Evolutionary conservation across 2,797 vertebrate species (phyloP).

Genomic region (Pantherophis alleghaniensis): DNA sequence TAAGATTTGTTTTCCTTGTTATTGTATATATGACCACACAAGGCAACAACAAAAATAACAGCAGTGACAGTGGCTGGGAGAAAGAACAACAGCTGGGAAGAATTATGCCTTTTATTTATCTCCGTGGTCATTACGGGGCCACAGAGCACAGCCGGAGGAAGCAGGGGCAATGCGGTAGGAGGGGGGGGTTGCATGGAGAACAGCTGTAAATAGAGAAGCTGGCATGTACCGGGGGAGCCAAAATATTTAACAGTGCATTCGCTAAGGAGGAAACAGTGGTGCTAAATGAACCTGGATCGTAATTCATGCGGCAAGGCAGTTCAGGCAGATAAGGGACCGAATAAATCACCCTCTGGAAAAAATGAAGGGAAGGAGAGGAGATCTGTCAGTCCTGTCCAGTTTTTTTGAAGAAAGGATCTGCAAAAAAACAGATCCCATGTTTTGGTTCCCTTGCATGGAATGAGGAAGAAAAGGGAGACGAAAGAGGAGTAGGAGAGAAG

Average conservation of each 20-base stretch:
- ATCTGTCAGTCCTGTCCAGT: slow-evolving; percentile 23
- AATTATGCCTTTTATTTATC: slow-evolving; percentile 78
- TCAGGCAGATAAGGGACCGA: slow-evolving; percentile 58
- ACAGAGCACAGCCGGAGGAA: slow-evolving; percentile 40
- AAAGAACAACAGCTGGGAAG: slow-evolving; percentile 67
- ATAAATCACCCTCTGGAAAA: slow-evolving; percentile 54
- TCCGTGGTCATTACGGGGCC: slow-evolving; percentile 67
- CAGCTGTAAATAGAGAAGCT: slow-evolving; percentile 70
- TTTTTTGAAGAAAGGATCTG: background rate
- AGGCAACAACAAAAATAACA: slow-evolving; percentile 55
- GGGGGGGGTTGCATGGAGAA: slow-evolving; percentile 41
- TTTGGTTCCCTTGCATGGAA: background rate
- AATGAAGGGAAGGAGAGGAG: slow-evolving; percentile 13
- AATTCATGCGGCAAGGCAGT: slow-evolving; percentile 64
- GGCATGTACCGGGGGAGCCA: slow-evolving; percentile 57
- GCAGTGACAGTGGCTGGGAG: background rate
- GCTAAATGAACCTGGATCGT: slow-evolving; percentile 64
- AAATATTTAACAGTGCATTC: slow-evolving; percentile 64
- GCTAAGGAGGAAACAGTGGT: slow-evolving; percentile 65
- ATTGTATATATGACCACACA: slow-evolving; percentile 70
- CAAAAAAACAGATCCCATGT: background rate
- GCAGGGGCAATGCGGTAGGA: slow-evolving; percentile 19
- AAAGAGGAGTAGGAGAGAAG: too few relatives aligned
- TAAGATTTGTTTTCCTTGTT: slow-evolving; percentile 76
- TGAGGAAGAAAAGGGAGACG: too few relatives aligned